These are phyloP conservation scores for Stigmatopora nigra DNA, from an alignment of 2,113 vertebrate species.

Conservation along the genomic window DNA sequence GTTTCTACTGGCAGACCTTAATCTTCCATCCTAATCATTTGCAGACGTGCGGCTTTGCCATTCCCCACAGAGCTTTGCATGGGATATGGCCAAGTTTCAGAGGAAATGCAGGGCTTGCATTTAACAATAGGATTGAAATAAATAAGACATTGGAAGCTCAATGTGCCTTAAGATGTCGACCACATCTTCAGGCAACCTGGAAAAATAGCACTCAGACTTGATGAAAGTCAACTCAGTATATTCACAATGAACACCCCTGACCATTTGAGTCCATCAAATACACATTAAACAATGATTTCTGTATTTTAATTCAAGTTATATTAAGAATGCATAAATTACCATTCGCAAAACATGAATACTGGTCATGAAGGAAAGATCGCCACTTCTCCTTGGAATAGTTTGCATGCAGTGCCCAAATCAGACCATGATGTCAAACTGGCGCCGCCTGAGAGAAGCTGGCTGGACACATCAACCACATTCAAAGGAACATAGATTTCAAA, in stretches of 20 bases:
- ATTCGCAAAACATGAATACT: slow-evolving; percentile 56
- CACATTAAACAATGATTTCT: slow-evolving; percentile 28
- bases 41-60: slow-evolving; percentile 63
- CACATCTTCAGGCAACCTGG: slow-evolving; percentile 7
- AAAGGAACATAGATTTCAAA: slow-evolving; percentile 14
- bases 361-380: slow-evolving; percentile 55
- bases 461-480: slow-evolving; percentile 35
- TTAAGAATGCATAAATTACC: slow-evolving; percentile 51
- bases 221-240: slow-evolving; percentile 11
- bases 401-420: slow-evolving; percentile 42
- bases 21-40: slow-evolving; percentile 59
- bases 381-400: slow-evolving; percentile 62
- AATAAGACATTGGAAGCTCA: slow-evolving; percentile 12
- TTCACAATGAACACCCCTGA: slow-evolving; percentile 10
- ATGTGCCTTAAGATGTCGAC: not conserved
- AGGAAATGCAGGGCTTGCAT: slow-evolving; percentile 23
- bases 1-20: slow-evolving; percentile 57
- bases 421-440: slow-evolving; percentile 40
- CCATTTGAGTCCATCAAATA: slow-evolving; percentile 38
- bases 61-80: slow-evolving; percentile 42
- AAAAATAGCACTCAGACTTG: not conserved
- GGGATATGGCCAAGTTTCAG: slow-evolving; percentile 44
- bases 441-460: slow-evolving; percentile 21
- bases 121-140: slow-evolving; percentile 11
- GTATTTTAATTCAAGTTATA: slow-evolving; percentile 40